phyloP scores from a whole-genome alignment of 2,797 vertebrate genomes.

The Hoplostethus atlanticus region DNA sequence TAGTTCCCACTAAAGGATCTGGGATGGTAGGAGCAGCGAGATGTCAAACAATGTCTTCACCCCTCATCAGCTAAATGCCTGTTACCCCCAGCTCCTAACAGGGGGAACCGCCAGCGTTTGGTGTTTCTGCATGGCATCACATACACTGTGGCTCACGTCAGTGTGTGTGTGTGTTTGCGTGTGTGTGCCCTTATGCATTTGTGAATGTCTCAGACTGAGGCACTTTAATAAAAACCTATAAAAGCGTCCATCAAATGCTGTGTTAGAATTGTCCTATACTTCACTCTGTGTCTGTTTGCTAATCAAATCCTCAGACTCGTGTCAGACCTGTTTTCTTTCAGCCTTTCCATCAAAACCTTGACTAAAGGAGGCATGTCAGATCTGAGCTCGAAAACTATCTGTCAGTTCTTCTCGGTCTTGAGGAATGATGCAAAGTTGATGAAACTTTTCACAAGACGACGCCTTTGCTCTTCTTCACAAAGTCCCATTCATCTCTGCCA shows the following conservation, averaged over 20 bases:
- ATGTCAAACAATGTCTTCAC: constrained; percentile 88
- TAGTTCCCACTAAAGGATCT: constrained; percentile 82
- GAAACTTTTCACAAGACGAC: constrained; percentile 65
- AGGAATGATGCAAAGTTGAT: constrained; percentile 57
- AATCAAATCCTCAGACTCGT: constrained; percentile 34
- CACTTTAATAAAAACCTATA: constrained; percentile 9
- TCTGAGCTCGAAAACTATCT: constrained; percentile 39
- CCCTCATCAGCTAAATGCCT: constrained; percentile 82
- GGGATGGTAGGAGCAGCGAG: constrained; percentile 81
- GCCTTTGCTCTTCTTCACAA: constrained; percentile 31
- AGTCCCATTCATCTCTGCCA: constrained; percentile 61
- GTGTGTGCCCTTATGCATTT: not conserved
- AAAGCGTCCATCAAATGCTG: not conserved
- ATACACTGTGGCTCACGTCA: constrained; percentile 17
- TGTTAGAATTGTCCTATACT: constrained; percentile 2
- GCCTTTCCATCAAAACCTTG: constrained; percentile 27
- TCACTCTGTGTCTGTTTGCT: constrained; percentile 31
- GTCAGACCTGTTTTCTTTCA: constrained; percentile 28
- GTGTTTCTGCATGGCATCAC: constrained; percentile 57
- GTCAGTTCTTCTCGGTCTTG: constrained; percentile 15
- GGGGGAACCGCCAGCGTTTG: constrained; percentile 38
- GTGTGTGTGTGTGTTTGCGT: constrained; percentile 14
- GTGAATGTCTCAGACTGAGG: not conserved
- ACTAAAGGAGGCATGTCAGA: constrained; percentile 12
- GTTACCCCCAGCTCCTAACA: constrained; percentile 65